A percentile compares a stretch with the other conserved stretches of the same genome.
phyloP scores from a whole-genome alignment of 2,888 invertebrate genomes.

The Eupithecia centaureata region DNA sequence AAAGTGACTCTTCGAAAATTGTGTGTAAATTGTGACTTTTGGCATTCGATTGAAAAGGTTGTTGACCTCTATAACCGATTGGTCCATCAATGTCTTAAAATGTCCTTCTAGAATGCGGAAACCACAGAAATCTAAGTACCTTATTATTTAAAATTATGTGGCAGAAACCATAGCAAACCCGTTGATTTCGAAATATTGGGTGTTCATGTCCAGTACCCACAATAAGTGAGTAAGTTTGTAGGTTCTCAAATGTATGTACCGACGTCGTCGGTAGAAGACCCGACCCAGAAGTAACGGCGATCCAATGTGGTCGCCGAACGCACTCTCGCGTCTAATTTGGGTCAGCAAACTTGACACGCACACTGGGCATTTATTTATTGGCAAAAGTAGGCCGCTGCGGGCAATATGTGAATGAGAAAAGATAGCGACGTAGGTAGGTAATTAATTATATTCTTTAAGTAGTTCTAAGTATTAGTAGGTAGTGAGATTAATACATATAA shows the following conservation, averaged over 20 bases:
- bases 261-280: background rate
- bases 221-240: background rate
- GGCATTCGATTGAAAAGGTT: too few relatives aligned
- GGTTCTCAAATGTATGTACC: too few relatives aligned
- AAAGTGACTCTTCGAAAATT: too few relatives aligned
- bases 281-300: constrained; percentile 18
- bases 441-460: background rate
- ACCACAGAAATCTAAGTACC: constrained; percentile 16
- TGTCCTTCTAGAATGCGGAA: background rate
- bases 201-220: background rate
- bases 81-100: background rate
- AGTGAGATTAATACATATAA: too few relatives aligned
- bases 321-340: constrained; percentile 19
- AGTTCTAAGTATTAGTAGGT: too few relatives aligned
- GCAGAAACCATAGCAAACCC: constrained; percentile 14
- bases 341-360: constrained; percentile 18
- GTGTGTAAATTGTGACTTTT: too few relatives aligned
- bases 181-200: constrained; percentile 21
- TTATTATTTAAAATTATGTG: too few relatives aligned
- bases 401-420: background rate
- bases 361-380: constrained; percentile 1
- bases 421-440: background rate
- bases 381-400: background rate
- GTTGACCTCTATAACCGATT: too few relatives aligned
- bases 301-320: constrained; percentile 10